Evolutionary conservation across 2,113 vertebrate genomes (phyloP).

Genomic region (Macquaria ambigua): DNA sequence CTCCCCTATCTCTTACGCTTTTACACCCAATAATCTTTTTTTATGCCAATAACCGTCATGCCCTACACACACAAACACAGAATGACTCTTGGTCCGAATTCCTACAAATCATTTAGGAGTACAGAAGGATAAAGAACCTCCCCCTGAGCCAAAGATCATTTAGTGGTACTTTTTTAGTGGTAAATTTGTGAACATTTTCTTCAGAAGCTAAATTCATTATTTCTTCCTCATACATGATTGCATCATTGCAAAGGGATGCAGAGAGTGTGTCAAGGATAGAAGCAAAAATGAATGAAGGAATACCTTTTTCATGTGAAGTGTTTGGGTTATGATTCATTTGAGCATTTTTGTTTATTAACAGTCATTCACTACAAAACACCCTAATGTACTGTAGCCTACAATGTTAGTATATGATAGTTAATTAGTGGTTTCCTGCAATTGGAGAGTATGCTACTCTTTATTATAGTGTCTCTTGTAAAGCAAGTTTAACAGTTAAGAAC

Average conservation of each 20-base stretch:
- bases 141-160: background rate
- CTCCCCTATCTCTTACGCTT: background rate
- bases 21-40: background rate
- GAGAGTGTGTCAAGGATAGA: background rate
- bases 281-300: too few relatives aligned
- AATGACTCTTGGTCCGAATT: background rate
- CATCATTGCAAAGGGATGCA: background rate
- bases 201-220: background rate
- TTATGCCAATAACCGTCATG: background rate
- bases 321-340: too few relatives aligned
- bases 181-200: background rate
- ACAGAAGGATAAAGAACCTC: background rate
- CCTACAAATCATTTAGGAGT: background rate
- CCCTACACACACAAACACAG: background rate
- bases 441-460: too few relatives aligned
- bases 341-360: too few relatives aligned
- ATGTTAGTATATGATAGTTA: too few relatives aligned
- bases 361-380: too few relatives aligned
- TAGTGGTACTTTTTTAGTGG: background rate
- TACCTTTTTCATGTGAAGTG: too few relatives aligned
- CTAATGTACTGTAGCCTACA: too few relatives aligned
- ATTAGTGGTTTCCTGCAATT: too few relatives aligned
- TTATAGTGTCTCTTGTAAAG: too few relatives aligned
- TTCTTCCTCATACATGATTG: background rate
- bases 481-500: too few relatives aligned